These are phyloP conservation scores for Cavia porcellus DNA, from an alignment of 2,113 vertebrate genomes.

Conservation along the genomic window DNA sequence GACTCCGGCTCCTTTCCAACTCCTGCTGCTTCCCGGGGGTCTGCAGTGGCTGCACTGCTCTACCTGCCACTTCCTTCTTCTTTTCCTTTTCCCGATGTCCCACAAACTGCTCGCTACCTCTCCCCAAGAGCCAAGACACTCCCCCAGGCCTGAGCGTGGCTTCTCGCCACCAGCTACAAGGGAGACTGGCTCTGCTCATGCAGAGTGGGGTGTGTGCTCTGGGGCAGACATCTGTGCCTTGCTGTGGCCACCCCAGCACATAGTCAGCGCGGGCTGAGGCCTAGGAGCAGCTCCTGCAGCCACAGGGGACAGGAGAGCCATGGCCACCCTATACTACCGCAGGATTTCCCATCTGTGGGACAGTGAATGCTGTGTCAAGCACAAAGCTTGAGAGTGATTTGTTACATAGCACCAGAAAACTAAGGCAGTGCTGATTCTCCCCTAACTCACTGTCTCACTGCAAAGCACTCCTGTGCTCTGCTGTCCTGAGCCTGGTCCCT, in stretches of 20 bases:
- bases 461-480: not conserved
- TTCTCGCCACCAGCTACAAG: not conserved
- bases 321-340: not conserved
- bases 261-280: not conserved
- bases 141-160: no score
- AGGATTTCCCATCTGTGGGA: not conserved
- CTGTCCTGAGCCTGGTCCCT: not conserved
- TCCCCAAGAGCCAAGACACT: accelerated
- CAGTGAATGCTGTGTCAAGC: not conserved
- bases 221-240: not conserved
- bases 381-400: not conserved
- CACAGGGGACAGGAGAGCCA: no score
- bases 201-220: not conserved
- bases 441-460: not conserved
- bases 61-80: not conserved
- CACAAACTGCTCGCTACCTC: accelerated
- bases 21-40: not conserved
- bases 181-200: not conserved
- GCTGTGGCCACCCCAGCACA: not conserved
- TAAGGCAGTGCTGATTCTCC: not conserved
- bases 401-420: not conserved
- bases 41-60: not conserved
- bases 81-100: not conserved
- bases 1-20: not conserved
- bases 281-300: not conserved